A percentile compares a stretch with the other conserved stretches of the same genome.
Evolutionary conservation across 2,888 invertebrate species (phyloP).

Genomic region (Coleophora deauratella): DNA sequence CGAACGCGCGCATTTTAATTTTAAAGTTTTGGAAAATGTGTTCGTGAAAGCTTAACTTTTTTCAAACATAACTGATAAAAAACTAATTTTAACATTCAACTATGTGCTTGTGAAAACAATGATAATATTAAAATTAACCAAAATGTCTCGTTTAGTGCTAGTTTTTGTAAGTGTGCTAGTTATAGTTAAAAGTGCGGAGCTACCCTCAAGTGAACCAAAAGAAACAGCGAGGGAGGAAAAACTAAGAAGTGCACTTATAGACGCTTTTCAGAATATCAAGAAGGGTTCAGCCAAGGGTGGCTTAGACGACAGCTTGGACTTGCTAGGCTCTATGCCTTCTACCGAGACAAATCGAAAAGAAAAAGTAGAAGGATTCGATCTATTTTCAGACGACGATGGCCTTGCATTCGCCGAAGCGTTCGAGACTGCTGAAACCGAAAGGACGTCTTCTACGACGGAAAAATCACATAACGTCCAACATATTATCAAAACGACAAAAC

Average conservation of each 20-base stretch:
- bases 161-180: slow-evolving; percentile 45
- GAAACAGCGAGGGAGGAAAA: slow-evolving; percentile 58
- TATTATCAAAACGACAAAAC: slow-evolving; percentile 51
- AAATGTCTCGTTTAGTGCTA: slow-evolving; percentile 53
- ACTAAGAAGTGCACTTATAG: slow-evolving; percentile 56
- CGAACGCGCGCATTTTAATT: slow-evolving; percentile 19
- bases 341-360: slow-evolving; percentile 29
- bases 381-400: slow-evolving; percentile 60
- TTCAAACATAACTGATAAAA: neutral
- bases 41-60: slow-evolving; percentile 1
- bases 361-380: slow-evolving; percentile 43
- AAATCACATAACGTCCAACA: slow-evolving; percentile 65
- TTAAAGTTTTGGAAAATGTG: neutral
- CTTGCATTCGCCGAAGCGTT: slow-evolving; percentile 53
- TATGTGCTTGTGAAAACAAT: slow-evolving; percentile 42
- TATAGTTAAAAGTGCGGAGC: slow-evolving; percentile 39
- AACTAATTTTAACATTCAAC: neutral
- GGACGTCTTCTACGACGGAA: slow-evolving; percentile 42
- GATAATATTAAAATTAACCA: slow-evolving; percentile 20
- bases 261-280: slow-evolving; percentile 65
- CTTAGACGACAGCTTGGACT: slow-evolving; percentile 46
- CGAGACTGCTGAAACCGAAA: slow-evolving; percentile 35
- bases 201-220: slow-evolving; percentile 33
- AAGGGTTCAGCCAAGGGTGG: slow-evolving; percentile 56
- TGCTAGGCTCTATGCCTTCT: slow-evolving; percentile 44